Conservation (phyloP, 2,888 invertebrate genomes). For the Eupelmus urozonus region DNA sequence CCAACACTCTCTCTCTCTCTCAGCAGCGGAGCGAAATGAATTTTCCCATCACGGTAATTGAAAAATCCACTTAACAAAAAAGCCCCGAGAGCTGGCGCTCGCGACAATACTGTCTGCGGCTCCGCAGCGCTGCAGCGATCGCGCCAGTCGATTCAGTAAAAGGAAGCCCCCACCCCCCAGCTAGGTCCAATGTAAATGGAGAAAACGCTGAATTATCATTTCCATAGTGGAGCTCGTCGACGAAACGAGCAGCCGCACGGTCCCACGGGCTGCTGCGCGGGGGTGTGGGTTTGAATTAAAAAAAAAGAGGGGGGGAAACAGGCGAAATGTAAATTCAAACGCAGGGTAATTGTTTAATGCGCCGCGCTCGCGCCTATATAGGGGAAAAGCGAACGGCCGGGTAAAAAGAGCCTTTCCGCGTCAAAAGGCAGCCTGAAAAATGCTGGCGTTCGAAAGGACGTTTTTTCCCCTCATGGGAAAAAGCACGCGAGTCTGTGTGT, state of each 20-base stretch:
- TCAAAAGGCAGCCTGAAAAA: conserved; percentile 51
- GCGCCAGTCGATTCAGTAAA: conserved; percentile 21
- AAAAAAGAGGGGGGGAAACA: neutral
- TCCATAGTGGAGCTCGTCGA: conserved; percentile 36
- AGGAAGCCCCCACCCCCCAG: neutral
- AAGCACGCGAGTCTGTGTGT: conserved; percentile 9
- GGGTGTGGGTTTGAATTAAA: neutral
- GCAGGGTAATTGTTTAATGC: conserved; percentile 56
- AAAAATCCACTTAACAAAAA: conserved; percentile 44
- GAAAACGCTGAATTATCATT: conserved; percentile 56
- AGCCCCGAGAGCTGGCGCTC: too few species aligned
- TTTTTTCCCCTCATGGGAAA: conserved; percentile 43
- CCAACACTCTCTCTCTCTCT: too few species aligned
- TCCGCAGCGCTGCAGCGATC: conserved; percentile 5
- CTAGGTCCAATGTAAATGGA: conserved; percentile 29
- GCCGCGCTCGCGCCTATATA: conserved; percentile 26
- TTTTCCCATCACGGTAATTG: conserved; percentile 58
- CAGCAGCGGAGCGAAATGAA: conserved; percentile 18
- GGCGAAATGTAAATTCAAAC: conserved; percentile 54
- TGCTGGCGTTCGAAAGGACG: conserved; percentile 42
- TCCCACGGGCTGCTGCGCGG: conserved; percentile 11
- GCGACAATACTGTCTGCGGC: conserved; percentile 54
- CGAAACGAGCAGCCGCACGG: conserved; percentile 1
- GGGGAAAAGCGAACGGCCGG: neutral
- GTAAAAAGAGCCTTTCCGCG: conserved; percentile 46